Base-by-base conservation (phyloP, 2,797 vertebrate species). In the Bradypus variegatus region DNA sequence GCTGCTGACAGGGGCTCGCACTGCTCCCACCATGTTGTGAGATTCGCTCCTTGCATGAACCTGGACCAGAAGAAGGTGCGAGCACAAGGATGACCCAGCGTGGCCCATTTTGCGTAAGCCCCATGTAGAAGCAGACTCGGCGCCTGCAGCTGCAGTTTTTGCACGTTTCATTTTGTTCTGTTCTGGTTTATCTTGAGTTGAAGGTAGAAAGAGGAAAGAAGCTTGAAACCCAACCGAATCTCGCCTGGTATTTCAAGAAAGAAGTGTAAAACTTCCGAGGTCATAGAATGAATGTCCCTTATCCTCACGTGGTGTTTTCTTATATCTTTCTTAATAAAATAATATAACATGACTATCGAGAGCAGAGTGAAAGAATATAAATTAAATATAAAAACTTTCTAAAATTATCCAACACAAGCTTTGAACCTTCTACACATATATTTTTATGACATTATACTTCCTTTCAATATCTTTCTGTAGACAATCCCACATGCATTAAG, bases 241-340 rank as follows among this genome's bases (percentile, higher is more conserved):
- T 80, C 67, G n/a, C 10, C 1, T 45, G 3, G 7, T 38, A 6
- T 55, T 80, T 94, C 67, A 60, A n/a, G 76, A 65, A 53, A 36
- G 11, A 70, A 86, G 73, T 76, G 2, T 5, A 6, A 18, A 41
- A 9, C 36, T 91, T 48, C n/a, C 10, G 8, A 29, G 29, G 50
- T 62, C 64, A 93, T 64, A 76, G 33, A n/a, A 77, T 60, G 60
- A 70, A 78, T 58, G 50, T 53, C n/a, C 48, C 53, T 38, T 86
- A 8, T 55, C 19, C 19, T 58, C 10, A 27, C 62, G 82, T 45
- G 70, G 4, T 65, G 29, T 91, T 84, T 67, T 72, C 81, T 92
- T 83, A 3, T 13, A 38, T 69, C 38, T 90, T 93, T n/a, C 86
- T 80, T 75, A 79, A 86, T 70, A 91, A 94, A 92, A 94, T 58